These are phyloP conservation scores for Cassiopea andromeda DNA, from an alignment of 30 jellyfish, hydroid and myxozoan genomes.

Conservation along the genomic window DNA sequence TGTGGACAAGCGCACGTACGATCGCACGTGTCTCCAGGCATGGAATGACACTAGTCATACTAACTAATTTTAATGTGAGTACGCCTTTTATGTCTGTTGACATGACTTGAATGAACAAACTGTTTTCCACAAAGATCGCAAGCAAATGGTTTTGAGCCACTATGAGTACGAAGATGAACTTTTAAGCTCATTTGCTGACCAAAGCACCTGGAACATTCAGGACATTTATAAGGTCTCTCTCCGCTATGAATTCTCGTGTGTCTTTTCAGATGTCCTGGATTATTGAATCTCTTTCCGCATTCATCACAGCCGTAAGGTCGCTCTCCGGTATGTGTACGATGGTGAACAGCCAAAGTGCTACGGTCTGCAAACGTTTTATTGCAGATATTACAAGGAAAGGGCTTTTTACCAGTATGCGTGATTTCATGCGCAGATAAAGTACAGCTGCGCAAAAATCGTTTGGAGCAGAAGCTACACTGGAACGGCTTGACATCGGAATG, in stretches of 20 bases:
- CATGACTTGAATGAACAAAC: conserved; percentile 35
- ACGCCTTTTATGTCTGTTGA: conserved; percentile 39
- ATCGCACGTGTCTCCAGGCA: too few relatives aligned
- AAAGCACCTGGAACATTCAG: conserved; percentile 5
- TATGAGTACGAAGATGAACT: conserved; percentile 20
- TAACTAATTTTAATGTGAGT: not conserved
- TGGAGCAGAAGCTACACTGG: conserved; percentile 22
- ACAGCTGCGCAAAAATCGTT: conserved; percentile 1
- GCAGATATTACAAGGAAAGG: conserved; percentile 25
- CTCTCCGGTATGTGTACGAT: conserved; percentile 43
- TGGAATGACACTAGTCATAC: too few relatives aligned
- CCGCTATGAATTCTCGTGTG: conserved; percentile 53
- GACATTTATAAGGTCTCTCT: conserved; percentile 32
- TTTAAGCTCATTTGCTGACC: conserved; percentile 26
- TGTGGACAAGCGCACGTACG: too few relatives aligned
- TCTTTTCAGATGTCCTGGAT: conserved; percentile 38
- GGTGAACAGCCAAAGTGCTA: conserved; percentile 25
- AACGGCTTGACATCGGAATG: conserved; percentile 18
- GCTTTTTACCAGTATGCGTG: conserved; percentile 47
- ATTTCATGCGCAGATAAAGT: conserved; percentile 7
- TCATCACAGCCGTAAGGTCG: conserved; percentile 45
- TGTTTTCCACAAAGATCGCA: conserved; percentile 23
- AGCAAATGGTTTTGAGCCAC: conserved; percentile 21
- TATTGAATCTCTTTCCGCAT: conserved; percentile 30
- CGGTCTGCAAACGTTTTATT: conserved; percentile 20